Evolutionary conservation across 35 echinoderm and acorn worm genomes (phyloP), one percentile per base, ranked within the genome.

Genomic region (Stichopus chloronotus): DNA sequence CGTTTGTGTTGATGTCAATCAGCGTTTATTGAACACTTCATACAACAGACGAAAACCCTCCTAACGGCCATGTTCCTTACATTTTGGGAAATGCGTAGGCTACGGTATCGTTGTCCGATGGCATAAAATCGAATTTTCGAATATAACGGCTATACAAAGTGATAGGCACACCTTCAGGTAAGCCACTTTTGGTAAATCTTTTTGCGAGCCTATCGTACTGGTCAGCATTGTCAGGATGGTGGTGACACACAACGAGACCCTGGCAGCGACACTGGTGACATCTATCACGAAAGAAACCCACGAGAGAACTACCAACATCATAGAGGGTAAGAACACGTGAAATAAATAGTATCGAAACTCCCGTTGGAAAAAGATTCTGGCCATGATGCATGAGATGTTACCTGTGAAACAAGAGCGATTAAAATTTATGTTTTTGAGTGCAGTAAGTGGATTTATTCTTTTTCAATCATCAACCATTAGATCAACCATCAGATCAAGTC

Each of bases 271-370:
- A 19, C 92, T 91, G 20, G 78, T 93, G 25, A 98, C 90, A 13
- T 98, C 92, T 16, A 98, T 94, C 96, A 94, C 94, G 71, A 98
- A 98, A 6, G 94, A 95, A 0, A 98, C 92, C 92, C 96, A 98
- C 14, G 96, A 95, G 55, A 95, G 79, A 19, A 98, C 52, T 5
- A 95, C 94, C 76, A 98, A 21, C 78, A 95, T 61, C 8, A 95
- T 78, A 54, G 94, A 95, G 9, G 96, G 96, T 20, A 98, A 63
- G 69, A 94, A 95, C 8, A 94, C 92, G 80, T 98, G 96, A 21
- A 98, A 94, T 10, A 98, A 59, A 83, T 95, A 98, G 23, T 98
- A 98, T 5, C 94, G 92, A 7, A 98, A 24, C 13, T 91, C 88
- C n/a, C 96, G 72, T 17, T 82, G 52, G 53, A 98, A 92, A 2